A percentile compares a stretch with the other conserved stretches of the same genome.
phyloP scores from a whole-genome alignment of 2,113 vertebrate species.

The Brienomyrus longianalis region DNA sequence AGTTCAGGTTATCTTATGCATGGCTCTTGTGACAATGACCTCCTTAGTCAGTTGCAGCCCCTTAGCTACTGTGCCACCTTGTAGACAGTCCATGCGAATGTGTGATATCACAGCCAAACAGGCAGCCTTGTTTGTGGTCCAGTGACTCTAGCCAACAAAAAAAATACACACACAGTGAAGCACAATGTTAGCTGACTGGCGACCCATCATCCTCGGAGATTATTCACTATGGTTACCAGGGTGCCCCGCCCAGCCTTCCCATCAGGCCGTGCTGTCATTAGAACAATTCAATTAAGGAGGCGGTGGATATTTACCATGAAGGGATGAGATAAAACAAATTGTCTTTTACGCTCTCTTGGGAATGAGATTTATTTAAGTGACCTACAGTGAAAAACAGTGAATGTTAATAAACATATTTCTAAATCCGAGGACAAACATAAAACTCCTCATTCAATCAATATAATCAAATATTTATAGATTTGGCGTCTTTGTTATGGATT shows the following conservation, averaged over 20 bases:
- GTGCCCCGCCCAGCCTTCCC: background rate
- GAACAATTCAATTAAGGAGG: background rate
- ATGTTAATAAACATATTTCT: background rate
- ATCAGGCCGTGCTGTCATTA: background rate
- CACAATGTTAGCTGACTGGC: background rate
- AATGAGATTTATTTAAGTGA: background rate
- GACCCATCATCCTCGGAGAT: background rate
- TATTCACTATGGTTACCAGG: conserved; percentile 26
- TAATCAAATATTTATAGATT: conserved; percentile 1
- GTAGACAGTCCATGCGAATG: background rate
- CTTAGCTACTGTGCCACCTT: background rate
- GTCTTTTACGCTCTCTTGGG: background rate
- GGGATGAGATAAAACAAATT: background rate
- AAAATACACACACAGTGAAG: background rate
- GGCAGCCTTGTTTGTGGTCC: background rate
- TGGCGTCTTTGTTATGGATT: background rate
- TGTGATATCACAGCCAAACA: background rate
- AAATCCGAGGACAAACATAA: background rate
- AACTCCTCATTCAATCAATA: background rate
- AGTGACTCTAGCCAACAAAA: background rate
- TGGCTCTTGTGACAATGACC: background rate
- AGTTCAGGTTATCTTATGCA: background rate
- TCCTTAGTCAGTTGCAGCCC: background rate
- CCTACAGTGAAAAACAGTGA: background rate
- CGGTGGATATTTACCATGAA: background rate